Evolutionary conservation across 2,797 vertebrate species (phyloP), one percentile per base, ranked within the genome.

Genomic region (Spinus olivaceus): DNA sequence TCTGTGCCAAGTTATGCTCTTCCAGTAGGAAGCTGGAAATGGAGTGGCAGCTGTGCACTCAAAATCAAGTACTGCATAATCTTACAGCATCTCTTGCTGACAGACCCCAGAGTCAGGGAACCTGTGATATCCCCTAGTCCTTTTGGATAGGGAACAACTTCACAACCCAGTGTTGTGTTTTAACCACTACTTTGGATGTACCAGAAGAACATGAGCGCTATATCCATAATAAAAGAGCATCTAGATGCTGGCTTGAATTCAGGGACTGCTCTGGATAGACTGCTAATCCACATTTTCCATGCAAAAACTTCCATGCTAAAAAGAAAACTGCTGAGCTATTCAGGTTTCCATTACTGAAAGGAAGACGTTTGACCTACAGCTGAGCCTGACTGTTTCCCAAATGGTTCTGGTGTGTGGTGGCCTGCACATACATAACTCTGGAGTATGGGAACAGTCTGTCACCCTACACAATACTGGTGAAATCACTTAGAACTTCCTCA

Each of bases 301-400:
- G 59, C 1, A 8, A 76, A 78, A 88, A 37, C 21, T 14, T 90
- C 32, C 47, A 86, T 4, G 30, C 69, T 92, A 54, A 64, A 83
- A 92, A 90, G 53, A 66, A 84, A 93, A 91, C 41, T 51, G 59
- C 39, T 57, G 59, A 92, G 51, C 35, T 91, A 72, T 79, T 91
- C 65, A 81, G 50, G 41, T 94, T 96, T 90, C 54, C 24, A 53
- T 69, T 94, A 87, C 53, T 81, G 56, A 91, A 96, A 94, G 51
- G 41, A 91, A 66, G 15, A 84, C 35, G 21, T 81, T 0, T 76
- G 56, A 91, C 70, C 81, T 80, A 64, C 86, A 93, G 64, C 78
- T 85, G 78, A 79, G 69, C n/a, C 60, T 90, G 57, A 92, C 61
- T 1, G 2, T 63, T 93, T 94, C 86, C 65, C 81, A 92, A 44